These are phyloP conservation scores for Malurus alboscapulatus DNA, from an alignment of 2,113 vertebrate genomes.

Conservation along the genomic window DNA sequence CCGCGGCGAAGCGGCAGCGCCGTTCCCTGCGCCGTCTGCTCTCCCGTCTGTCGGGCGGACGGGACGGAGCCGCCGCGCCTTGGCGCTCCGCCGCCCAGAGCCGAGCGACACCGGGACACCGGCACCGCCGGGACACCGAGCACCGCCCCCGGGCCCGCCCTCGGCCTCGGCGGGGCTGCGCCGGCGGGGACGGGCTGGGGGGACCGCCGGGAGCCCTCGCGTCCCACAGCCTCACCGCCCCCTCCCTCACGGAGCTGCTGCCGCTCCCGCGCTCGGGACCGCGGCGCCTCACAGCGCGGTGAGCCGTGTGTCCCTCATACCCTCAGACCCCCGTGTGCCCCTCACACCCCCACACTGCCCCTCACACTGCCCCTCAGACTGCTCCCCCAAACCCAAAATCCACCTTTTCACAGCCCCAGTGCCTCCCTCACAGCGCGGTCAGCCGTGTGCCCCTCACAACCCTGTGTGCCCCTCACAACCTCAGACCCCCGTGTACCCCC, in stretches of 20 bases:
- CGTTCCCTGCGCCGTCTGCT: not conserved
- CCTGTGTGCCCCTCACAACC: not conserved
- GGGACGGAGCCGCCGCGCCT: not conserved
- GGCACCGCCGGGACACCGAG: not conserved
- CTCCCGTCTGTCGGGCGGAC: not conserved
- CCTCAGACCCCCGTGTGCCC: no score
- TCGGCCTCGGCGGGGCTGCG: not conserved
- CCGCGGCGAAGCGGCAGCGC: not conserved
- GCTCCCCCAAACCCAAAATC: not conserved
- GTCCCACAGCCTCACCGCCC: no score
- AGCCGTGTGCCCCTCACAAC: no score
- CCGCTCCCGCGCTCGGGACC: no score
- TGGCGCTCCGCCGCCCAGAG: not conserved
- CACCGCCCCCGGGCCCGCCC: not conserved
- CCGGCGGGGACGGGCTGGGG: not conserved
- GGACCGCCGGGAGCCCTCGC: no score
- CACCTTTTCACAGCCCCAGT: no score
- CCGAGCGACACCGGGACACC: not conserved
- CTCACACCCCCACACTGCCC: no score
- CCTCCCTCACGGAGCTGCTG: no score
- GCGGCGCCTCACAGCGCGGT: no score
- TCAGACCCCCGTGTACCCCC: no score
- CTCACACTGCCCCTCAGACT: no score
- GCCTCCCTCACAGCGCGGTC: not conserved
- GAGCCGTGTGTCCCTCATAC: no score